phyloP scores from a whole-genome alignment of 1,140 invertebrate species.

The Heliconius eleuchia region DNA sequence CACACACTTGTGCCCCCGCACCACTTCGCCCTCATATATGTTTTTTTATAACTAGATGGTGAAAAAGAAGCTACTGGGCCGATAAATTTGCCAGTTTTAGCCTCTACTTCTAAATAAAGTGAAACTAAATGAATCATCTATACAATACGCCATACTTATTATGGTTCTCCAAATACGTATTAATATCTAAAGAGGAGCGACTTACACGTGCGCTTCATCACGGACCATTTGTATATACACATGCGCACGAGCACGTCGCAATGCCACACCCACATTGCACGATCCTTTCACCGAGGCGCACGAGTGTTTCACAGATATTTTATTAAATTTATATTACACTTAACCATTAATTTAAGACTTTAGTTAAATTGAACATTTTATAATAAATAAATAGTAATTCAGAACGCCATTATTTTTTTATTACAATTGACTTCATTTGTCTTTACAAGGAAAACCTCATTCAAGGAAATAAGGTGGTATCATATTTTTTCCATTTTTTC shows the following conservation, averaged over 20 bases:
- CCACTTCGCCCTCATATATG: too few species aligned
- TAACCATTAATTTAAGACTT: not conserved
- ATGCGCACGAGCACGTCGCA: conserved; percentile 56
- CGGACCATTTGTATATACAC: conserved; percentile 37
- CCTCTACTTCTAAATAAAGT: too few species aligned
- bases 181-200: not conserved
- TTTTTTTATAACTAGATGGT: too few species aligned
- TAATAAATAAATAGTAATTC: not conserved
- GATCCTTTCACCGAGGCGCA: conserved; percentile 38
- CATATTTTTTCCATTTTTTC: too few species aligned
- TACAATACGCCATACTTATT: not conserved
- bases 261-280: conserved; percentile 41
- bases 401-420: not conserved
- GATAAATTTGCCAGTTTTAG: too few species aligned
- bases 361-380: not conserved
- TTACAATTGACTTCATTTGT: not conserved
- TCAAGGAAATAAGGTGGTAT: too few species aligned
- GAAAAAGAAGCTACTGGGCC: too few species aligned
- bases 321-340: too few species aligned
- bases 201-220: conserved; percentile 43
- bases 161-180: not conserved
- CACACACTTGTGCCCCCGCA: too few species aligned
- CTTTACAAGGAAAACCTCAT: not conserved
- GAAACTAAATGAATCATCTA: too few species aligned
- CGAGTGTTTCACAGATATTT: not conserved